These are phyloP conservation scores for Phaenicophaeus curvirostris DNA, from an alignment of 2,797 vertebrate genomes.

Conservation along the genomic window DNA sequence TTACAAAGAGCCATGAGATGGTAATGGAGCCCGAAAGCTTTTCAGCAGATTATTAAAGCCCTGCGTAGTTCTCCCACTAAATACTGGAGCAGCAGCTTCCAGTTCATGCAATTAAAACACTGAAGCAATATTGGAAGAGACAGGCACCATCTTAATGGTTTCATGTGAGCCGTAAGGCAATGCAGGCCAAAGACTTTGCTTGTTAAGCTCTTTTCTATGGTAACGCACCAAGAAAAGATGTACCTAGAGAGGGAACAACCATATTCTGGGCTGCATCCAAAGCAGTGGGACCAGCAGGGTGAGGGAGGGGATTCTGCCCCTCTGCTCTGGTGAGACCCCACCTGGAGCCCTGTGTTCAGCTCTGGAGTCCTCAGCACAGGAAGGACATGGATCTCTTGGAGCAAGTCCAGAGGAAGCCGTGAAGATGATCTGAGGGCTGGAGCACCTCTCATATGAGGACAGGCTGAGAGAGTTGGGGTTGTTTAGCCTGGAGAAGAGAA, in stretches of 20 bases:
- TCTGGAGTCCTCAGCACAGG: too few relatives aligned
- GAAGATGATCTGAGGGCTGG: too few relatives aligned
- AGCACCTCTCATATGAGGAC: too few relatives aligned
- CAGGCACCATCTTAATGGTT: neutral
- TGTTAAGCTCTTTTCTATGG: neutral
- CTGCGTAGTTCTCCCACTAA: neutral
- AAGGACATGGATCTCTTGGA: too few relatives aligned
- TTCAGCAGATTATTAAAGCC: constrained; percentile 44
- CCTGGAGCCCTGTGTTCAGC: too few relatives aligned
- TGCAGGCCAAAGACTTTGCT: neutral
- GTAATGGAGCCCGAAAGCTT: constrained; percentile 53
- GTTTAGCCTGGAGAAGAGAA: too few relatives aligned
- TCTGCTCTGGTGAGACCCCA: too few relatives aligned
- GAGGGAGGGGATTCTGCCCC: too few relatives aligned
- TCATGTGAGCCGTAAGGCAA: neutral
- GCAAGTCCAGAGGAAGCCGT: too few relatives aligned
- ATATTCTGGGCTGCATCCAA: too few relatives aligned
- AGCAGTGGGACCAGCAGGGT: too few relatives aligned
- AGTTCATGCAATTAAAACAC: constrained; percentile 27
- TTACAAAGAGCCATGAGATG: neutral
- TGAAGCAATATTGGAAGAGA: neutral
- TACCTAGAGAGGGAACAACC: neutral
- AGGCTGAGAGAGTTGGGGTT: too few relatives aligned
- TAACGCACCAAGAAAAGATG: neutral
- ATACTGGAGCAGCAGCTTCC: constrained; percentile 7